Evolutionary conservation across 2,113 vertebrate species (phyloP), one percentile per base, ranked within the genome.

Genomic region (Edolisoma coerulescens): DNA sequence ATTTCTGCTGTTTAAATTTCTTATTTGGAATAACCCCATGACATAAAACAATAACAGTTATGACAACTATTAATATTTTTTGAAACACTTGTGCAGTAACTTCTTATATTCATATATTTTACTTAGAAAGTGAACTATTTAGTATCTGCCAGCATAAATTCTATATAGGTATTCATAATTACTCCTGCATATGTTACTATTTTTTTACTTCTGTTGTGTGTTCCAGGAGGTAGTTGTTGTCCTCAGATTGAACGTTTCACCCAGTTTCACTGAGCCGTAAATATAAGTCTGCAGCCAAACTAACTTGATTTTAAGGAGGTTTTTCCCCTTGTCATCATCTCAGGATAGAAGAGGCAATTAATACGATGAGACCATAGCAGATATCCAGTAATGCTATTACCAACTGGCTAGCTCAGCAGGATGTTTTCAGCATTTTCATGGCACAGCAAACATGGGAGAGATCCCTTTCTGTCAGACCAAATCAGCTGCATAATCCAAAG

Each of bases 391-490:
- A 96, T 78, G 65, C 44, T 90, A 37, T 95, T 95, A 85, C 81
- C 69, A 77, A 33, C 69, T 90, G 89, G 61, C 82, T 93, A 60
- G 84, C 95, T 97, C 94, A 97, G 96, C 96, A 94, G 92, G 91
- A 93, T 88, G 71, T 95, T 97, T 96, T 93, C 95, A 96, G 96
- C 74, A 93, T 97, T 97, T 97, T 96, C 93, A 96, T 84, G 80
- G 93, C 86, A 93, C 74, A 93, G 84, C 70, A 96, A 83, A 85
- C 41, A 54, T n/a, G 33, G 77, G 28, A 95, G 71, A 95, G 61
- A 95, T 85, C 39, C 52, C 82, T 81, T 93, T 95, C 84, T 96
- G 95, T 87, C 94, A 96, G 65, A 76, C 27, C 73, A 90, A 95
- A 96, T 96, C 91, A 95, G 50, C 82, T 80, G 75, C 81, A 94